Evolutionary conservation across 2,113 vertebrate species (phyloP).

Genomic region (Cyanistes caeruleus): DNA sequence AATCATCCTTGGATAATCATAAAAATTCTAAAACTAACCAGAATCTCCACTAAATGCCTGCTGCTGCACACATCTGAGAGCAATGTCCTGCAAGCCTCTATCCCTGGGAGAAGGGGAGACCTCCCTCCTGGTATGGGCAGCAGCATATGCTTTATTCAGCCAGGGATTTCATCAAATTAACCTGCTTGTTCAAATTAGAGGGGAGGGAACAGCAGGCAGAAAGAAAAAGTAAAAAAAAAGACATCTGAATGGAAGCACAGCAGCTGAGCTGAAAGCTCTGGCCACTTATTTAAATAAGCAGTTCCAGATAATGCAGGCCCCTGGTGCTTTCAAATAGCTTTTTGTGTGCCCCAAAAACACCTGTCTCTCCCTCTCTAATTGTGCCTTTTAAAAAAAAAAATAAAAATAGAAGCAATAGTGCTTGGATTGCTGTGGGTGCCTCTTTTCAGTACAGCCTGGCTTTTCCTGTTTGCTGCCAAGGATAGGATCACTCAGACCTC

Average conservation of each 20-base stretch:
- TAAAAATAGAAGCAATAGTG: neutral
- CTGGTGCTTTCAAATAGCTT: conserved; percentile 20
- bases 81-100: neutral
- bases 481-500: neutral
- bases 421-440: neutral
- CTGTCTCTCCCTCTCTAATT: neutral
- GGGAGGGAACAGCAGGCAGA: neutral
- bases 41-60: neutral
- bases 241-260: neutral
- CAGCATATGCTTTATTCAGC: neutral
- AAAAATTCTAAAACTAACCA: neutral
- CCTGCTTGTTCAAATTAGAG: conserved; percentile 15
- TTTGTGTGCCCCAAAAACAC: conserved; percentile 4
- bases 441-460: neutral
- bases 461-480: neutral
- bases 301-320: conserved; percentile 2
- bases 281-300: conserved; percentile 54
- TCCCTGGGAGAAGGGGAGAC: neutral
- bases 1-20: neutral
- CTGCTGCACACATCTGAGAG: neutral
- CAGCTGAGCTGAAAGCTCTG: conserved; percentile 44
- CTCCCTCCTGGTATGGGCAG: neutral
- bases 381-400: neutral
- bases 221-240: neutral
- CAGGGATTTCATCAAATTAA: conserved; percentile 21